A percentile compares a stretch with the other conserved stretches of the same genome.
phyloP scores from a whole-genome alignment of 1,140 invertebrate genomes.

The Yoshiicerus persimilis region DNA sequence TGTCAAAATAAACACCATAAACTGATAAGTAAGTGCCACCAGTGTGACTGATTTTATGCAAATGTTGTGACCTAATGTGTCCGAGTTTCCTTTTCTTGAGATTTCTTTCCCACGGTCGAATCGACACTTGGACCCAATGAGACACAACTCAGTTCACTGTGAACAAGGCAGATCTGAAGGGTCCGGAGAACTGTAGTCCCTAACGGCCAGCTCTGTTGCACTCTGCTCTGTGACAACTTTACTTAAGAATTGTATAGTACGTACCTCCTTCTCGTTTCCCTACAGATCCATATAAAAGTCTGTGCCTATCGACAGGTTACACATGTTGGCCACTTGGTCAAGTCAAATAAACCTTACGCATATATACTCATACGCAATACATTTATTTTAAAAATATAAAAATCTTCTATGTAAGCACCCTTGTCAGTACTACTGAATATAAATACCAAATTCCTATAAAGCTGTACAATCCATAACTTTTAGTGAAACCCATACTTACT shows the following conservation, averaged over 20 bases:
- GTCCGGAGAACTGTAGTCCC: neutral
- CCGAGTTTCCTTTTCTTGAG: neutral
- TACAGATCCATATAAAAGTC: neutral
- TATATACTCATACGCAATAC: too few species aligned
- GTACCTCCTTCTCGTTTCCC: neutral
- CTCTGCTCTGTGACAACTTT: neutral
- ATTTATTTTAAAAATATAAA: too few species aligned
- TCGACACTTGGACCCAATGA: neutral
- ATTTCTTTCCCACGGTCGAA: slow-evolving; percentile 3
- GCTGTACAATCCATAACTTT: too few species aligned
- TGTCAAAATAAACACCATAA: neutral
- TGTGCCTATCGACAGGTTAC: neutral
- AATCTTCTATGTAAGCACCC: too few species aligned
- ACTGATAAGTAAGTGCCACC: neutral
- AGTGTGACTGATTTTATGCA: neutral
- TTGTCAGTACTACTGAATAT: too few species aligned
- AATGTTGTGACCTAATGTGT: neutral
- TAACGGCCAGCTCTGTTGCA: neutral
- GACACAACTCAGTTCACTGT: neutral
- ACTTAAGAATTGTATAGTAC: neutral
- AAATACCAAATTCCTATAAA: too few species aligned
- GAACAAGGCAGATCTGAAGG: neutral
- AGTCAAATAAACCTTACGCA: neutral
- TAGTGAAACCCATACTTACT: too few species aligned
- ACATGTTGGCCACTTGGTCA: slow-evolving; percentile 5